Conservation (phyloP, 2,113 vertebrate genomes). For the Apteryx owenii region DNA sequence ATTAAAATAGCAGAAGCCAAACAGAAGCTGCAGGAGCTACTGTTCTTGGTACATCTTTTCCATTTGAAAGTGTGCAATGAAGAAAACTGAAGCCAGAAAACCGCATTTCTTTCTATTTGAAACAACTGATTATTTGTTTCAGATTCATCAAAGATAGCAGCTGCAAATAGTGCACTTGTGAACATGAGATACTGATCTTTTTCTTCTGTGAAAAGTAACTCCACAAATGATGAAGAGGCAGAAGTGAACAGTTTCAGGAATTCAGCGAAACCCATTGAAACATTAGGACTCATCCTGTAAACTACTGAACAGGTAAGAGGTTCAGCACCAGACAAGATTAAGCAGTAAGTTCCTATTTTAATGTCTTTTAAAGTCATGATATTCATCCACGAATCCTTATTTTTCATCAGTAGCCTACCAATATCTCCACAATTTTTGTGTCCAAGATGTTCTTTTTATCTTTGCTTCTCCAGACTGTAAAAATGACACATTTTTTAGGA, state of each 20-base stretch:
- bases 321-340: not conserved
- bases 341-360: not conserved
- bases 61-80: not conserved
- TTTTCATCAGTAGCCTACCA: not conserved
- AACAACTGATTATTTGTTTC: not conserved
- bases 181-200: not conserved
- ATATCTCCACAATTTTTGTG: not conserved
- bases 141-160: not conserved
- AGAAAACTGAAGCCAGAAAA: not conserved
- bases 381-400: not conserved
- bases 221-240: not conserved
- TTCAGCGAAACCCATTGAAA: not conserved
- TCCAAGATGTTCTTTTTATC: not conserved
- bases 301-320: not conserved
- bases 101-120: not conserved
- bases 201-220: not conserved
- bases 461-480: not conserved
- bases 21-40: not conserved
- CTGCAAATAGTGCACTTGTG: not conserved
- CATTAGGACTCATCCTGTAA: not conserved
- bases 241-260: not conserved
- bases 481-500: not conserved
- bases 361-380: not conserved
- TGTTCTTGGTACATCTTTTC: not conserved
- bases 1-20: not conserved